Percentiles rank a stretch among this genome's conserved stretches.
Evolutionary conservation across 2,888 invertebrate species (phyloP).

Genomic region (Euphydryas editha): DNA sequence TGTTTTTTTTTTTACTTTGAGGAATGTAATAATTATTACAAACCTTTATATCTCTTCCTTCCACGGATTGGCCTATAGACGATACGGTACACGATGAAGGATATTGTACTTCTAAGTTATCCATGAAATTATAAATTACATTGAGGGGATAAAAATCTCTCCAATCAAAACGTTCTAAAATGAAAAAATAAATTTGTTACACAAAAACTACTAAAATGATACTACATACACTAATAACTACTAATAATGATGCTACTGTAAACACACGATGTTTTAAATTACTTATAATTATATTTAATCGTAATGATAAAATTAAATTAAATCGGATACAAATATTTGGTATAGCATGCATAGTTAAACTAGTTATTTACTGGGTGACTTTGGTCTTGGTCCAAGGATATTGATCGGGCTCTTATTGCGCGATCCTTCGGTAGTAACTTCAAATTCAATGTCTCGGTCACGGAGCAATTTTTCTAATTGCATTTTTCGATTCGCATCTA

Average conservation of each 20-base stretch:
- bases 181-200: no score
- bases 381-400: conserved; percentile 33
- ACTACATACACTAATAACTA: no score
- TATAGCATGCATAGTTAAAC: not conserved
- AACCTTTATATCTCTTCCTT: conserved; percentile 90
- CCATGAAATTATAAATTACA: conserved; percentile 88
- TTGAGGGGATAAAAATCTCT: conserved; percentile 88
- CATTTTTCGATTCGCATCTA: conserved; percentile 60
- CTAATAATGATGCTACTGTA: no score
- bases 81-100: conserved; percentile 88
- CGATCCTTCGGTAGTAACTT: conserved; percentile 52
- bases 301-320: no score
- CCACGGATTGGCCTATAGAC: conserved; percentile 88
- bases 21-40: conserved; percentile 15
- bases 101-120: conserved; percentile 87
- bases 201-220: no score
- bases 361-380: conserved; percentile 43
- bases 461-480: conserved; percentile 65
- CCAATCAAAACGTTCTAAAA: conserved; percentile 86
- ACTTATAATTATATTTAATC: no score
- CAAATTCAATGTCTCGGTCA: conserved; percentile 62
- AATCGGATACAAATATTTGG: not conserved
- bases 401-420: conserved; percentile 45
- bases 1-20: not conserved
- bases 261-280: no score